phyloP scores from a whole-genome alignment of 2,888 invertebrate species.

The Lathronympha strigana region DNA sequence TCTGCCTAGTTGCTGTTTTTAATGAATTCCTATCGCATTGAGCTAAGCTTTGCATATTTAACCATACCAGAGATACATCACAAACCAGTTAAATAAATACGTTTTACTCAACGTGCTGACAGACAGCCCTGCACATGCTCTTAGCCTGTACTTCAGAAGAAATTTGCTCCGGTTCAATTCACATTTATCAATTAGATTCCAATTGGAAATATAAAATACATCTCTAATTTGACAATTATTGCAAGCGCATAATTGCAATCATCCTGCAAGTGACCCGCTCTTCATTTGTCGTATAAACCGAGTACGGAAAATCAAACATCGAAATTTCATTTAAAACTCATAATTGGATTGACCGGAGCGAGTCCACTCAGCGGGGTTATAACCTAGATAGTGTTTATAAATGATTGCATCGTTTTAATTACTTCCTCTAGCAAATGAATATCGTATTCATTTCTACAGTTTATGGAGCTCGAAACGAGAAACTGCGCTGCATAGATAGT shows the following conservation, averaged over 20 bases:
- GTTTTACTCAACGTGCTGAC: too few species aligned
- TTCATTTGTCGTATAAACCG: constrained; percentile 8
- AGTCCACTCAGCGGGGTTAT: background rate
- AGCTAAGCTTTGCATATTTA: too few species aligned
- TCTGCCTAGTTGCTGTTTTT: background rate
- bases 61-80: too few species aligned
- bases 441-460: constrained; percentile 17
- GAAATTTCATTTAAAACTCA: constrained; percentile 12
- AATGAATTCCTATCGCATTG: background rate
- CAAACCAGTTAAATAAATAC: too few species aligned
- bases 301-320: constrained; percentile 1
- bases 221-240: too few species aligned
- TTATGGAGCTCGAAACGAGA: background rate
- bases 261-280: background rate
- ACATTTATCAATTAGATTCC: too few species aligned
- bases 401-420: constrained; percentile 29
- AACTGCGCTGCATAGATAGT: background rate
- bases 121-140: too few species aligned
- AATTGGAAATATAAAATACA: too few species aligned
- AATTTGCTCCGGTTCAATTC: too few species aligned
- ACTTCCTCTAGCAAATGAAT: constrained; percentile 8
- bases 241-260: too few species aligned
- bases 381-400: constrained; percentile 23
- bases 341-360: constrained; percentile 23
- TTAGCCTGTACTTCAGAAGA: too few species aligned